Evolutionary conservation across 2,888 invertebrate species (phyloP).

Genomic region (Keiferia lycopersicella): DNA sequence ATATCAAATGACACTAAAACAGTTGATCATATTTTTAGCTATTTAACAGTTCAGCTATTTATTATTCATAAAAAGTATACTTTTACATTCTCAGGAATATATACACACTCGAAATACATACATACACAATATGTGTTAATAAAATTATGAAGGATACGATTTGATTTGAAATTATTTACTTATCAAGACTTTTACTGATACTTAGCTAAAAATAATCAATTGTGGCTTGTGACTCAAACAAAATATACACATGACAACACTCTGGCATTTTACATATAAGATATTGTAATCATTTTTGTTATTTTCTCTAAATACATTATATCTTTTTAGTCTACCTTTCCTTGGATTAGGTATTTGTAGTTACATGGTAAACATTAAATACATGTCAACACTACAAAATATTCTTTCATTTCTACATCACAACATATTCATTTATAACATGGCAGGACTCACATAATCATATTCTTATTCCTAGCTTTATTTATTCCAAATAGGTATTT

Average conservation of each 20-base stretch:
- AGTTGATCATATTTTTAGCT: too few relatives aligned
- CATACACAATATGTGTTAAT: too few relatives aligned
- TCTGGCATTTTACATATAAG: constrained; percentile 59
- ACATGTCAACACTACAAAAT: constrained; percentile 78
- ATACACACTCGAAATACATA: too few relatives aligned
- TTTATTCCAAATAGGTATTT: too few relatives aligned
- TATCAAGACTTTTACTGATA: too few relatives aligned
- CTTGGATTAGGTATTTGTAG: constrained; percentile 74
- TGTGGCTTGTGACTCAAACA: constrained; percentile 16
- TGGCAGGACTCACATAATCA: neutral
- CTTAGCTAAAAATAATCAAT: constrained; percentile 7
- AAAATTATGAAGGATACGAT: too few relatives aligned
- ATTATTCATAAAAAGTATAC: too few relatives aligned
- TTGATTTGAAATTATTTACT: too few relatives aligned
- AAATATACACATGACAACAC: constrained; percentile 57
- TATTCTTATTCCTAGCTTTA: too few relatives aligned
- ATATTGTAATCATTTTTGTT: constrained; percentile 60
- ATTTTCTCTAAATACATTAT: constrained; percentile 46
- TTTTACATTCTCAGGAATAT: too few relatives aligned
- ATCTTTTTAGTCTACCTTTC: constrained; percentile 56
- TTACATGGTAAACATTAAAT: constrained; percentile 78
- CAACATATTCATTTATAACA: constrained; percentile 28
- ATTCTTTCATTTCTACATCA: constrained; percentile 76
- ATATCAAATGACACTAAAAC: too few relatives aligned
- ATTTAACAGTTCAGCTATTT: too few relatives aligned